A percentile compares a stretch with the other conserved stretches of the same genome.
Evolutionary conservation across 30 jellyfish, hydroid and myxozoan species (phyloP).

Genomic region (Hydractinia symbiolongicarpus): DNA sequence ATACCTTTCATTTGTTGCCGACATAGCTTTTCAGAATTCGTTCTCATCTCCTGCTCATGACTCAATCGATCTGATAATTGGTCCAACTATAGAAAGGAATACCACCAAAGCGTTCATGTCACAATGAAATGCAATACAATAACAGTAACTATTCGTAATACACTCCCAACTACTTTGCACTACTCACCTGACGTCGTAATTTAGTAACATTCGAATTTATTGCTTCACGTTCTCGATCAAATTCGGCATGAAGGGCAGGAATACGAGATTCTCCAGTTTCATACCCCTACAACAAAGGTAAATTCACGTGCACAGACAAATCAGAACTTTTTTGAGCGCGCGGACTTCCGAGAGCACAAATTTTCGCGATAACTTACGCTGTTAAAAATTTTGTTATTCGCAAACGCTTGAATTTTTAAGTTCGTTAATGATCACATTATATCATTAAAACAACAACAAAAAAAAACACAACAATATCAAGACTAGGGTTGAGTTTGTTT

Average conservation of each 20-base stretch:
- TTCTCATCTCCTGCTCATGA: conserved; percentile 59
- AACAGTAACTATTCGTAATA: too few relatives aligned
- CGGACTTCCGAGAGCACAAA: too few relatives aligned
- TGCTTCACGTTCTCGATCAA: conserved; percentile 60
- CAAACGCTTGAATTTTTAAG: too few relatives aligned
- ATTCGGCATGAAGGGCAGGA: conserved; percentile 54
- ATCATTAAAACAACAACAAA: too few relatives aligned
- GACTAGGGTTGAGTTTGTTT: too few relatives aligned
- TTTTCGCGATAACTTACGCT: too few relatives aligned
- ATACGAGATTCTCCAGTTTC: conserved; percentile 49
- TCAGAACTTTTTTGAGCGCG: too few relatives aligned
- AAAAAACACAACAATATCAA: too few relatives aligned
- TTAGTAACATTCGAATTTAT: conserved; percentile 37
- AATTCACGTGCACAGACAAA: background rate
- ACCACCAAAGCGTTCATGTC: background rate
- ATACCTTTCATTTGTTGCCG: conserved; percentile 49
- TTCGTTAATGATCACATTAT: too few relatives aligned
- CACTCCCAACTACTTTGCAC: too few relatives aligned
- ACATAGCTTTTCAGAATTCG: conserved; percentile 29
- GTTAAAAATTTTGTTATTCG: too few relatives aligned
- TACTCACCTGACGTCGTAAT: conserved; percentile 68
- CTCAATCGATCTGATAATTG: conserved; percentile 42
- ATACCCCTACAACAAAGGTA: background rate
- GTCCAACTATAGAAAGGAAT: conserved; percentile 41
- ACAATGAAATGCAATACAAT: background rate